Percentiles rank a stretch among this genome's conserved stretches.
These are phyloP conservation scores for Creontiades dilutus DNA, from an alignment of 2,888 invertebrate genomes.

Conservation along the genomic window DNA sequence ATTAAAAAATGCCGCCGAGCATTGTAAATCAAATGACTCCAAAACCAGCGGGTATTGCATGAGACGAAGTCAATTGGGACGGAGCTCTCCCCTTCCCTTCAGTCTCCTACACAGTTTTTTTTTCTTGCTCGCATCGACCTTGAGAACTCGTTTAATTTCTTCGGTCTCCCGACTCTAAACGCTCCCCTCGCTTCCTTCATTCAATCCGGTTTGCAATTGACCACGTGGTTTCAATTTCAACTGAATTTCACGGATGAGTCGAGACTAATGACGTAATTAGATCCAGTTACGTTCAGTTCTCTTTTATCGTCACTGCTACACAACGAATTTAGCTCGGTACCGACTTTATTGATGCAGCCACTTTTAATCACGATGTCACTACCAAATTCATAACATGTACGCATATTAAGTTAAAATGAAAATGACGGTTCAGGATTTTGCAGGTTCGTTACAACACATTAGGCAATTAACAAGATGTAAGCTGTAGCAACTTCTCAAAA, in stretches of 20 bases:
- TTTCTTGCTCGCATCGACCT: neutral
- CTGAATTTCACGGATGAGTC: neutral
- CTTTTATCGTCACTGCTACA: neutral
- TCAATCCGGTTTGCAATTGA: too few relatives aligned
- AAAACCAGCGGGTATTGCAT: constrained; percentile 13
- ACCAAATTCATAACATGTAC: too few relatives aligned
- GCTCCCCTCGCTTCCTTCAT: too few relatives aligned
- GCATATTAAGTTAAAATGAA: too few relatives aligned
- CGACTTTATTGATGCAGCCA: too few relatives aligned
- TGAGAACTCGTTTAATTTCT: constrained; percentile 22
- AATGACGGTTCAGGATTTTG: too few relatives aligned
- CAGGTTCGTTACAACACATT: too few relatives aligned
- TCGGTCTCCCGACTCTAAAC: neutral
- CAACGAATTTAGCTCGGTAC: neutral
- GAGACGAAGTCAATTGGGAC: neutral
- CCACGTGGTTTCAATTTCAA: neutral
- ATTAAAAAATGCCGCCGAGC: neutral
- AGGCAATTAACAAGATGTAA: too few relatives aligned
- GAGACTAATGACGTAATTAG: neutral
- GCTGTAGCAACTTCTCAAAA: too few relatives aligned
- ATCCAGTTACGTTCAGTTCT: neutral
- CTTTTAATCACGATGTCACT: too few relatives aligned
- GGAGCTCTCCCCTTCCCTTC: neutral
- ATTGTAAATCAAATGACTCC: neutral
- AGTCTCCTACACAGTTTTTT: constrained; percentile 2